Evolutionary conservation across 2,888 invertebrate species (phyloP).

Genomic region (Chrysomela aeneicollis): DNA sequence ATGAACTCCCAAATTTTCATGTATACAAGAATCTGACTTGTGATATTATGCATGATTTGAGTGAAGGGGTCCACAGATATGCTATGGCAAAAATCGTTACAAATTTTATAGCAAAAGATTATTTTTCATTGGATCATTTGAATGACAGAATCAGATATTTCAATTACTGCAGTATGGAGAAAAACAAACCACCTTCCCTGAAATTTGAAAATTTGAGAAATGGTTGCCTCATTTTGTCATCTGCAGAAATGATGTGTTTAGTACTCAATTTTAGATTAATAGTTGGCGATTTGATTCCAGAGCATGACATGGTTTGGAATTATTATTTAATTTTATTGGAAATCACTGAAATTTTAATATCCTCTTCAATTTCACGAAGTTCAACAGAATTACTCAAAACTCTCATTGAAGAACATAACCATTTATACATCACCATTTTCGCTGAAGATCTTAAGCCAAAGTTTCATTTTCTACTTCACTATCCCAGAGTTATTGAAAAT

Average conservation of each 20-base stretch:
- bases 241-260: slow-evolving; percentile 10
- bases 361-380: too few relatives aligned
- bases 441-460: background rate
- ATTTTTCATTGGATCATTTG: too few relatives aligned
- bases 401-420: background rate
- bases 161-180: too few relatives aligned
- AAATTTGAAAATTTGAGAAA: slow-evolving; percentile 9
- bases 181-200: too few relatives aligned
- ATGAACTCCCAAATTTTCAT: too few relatives aligned
- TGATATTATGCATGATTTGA: too few relatives aligned
- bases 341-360: slow-evolving; percentile 12
- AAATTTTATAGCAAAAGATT: too few relatives aligned
- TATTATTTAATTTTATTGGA: slow-evolving; percentile 7
- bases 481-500: background rate
- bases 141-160: background rate
- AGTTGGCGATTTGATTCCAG: slow-evolving; percentile 12
- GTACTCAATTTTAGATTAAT: slow-evolving; percentile 9
- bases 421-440: background rate
- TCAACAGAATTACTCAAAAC: background rate
- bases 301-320: slow-evolving; percentile 1
- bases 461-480: background rate
- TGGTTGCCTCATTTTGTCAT: slow-evolving; percentile 7
- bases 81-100: too few relatives aligned
- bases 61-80: too few relatives aligned
- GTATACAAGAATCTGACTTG: too few relatives aligned